These are phyloP conservation scores for Ptilorrhoa leucosticta DNA, from an alignment of 2,113 vertebrate species.

Conservation along the genomic window DNA sequence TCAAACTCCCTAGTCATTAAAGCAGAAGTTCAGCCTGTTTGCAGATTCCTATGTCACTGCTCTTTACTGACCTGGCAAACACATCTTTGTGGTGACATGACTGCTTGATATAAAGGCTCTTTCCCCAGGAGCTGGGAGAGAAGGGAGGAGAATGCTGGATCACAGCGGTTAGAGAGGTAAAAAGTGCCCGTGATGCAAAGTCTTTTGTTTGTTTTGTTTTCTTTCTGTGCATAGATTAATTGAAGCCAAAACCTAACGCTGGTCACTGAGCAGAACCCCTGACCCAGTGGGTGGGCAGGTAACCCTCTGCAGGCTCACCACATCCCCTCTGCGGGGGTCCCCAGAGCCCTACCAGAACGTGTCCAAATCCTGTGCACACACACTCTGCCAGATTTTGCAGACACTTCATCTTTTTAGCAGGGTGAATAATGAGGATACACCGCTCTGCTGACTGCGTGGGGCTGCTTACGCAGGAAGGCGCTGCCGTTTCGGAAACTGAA, in stretches of 20 bases:
- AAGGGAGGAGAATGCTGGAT: background rate
- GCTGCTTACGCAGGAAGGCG: background rate
- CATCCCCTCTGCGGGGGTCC: background rate
- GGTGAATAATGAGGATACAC: background rate
- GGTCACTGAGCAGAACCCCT: constrained; percentile 16
- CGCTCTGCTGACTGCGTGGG: background rate
- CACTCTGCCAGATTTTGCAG: constrained; percentile 6
- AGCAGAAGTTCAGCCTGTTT: background rate
- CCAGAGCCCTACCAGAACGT: background rate
- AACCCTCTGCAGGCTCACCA: background rate
- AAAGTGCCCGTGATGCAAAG: background rate
- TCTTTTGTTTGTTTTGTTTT: background rate
- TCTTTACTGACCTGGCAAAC: background rate
- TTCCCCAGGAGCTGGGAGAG: background rate
- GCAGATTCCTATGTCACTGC: background rate
- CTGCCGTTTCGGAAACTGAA: background rate
- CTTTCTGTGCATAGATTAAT: constrained; percentile 5
- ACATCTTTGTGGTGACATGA: background rate
- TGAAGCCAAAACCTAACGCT: background rate
- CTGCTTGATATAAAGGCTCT: background rate
- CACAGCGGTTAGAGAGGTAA: background rate
- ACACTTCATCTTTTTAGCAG: background rate
- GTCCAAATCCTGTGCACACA: background rate
- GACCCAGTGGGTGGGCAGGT: background rate
- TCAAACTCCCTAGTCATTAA: background rate